phyloP scores from a whole-genome alignment of 2,113 vertebrate genomes.

The Elephantulus edwardii region DNA sequence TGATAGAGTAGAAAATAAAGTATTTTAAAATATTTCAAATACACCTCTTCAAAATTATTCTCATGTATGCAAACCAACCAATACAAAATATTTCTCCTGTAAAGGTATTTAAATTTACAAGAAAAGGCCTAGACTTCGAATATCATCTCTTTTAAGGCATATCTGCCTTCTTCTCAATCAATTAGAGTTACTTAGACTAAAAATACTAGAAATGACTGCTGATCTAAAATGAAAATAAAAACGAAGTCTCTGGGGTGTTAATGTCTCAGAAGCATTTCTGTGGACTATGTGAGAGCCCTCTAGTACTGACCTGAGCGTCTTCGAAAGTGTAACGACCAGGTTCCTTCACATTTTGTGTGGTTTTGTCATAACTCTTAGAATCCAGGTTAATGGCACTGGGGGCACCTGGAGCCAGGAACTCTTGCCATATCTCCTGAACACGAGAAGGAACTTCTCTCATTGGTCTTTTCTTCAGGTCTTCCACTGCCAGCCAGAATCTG shows the following conservation, averaged over 20 bases:
- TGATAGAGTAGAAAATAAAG: not conserved
- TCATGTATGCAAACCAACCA: no score
- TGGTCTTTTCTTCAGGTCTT: slow-evolving; percentile 96
- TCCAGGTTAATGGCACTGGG: slow-evolving; percentile 98
- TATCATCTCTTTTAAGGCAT: not conserved
- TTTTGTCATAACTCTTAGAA: slow-evolving; percentile 98
- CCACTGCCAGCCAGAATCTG: slow-evolving; percentile 98
- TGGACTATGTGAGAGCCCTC: rapidly evolving
- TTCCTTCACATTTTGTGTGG: slow-evolving; percentile 97
- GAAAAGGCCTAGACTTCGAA: not conserved
- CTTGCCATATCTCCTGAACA: slow-evolving; percentile 98
- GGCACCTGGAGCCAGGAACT: slow-evolving; percentile 95
- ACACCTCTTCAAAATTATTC: not conserved
- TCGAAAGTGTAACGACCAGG: slow-evolving; percentile 95
- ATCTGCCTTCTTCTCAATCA: not conserved
- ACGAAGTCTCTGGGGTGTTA: rapidly evolving
- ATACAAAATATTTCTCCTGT: not conserved
- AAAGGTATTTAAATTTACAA: slow-evolving; percentile 20
- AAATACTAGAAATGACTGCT: not conserved
- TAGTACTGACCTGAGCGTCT: slow-evolving; percentile 92
- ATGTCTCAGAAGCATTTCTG: not conserved
- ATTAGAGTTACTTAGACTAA: not conserved
- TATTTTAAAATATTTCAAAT: not conserved
- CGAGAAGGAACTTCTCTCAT: slow-evolving; percentile 94
- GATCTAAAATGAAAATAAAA: not conserved